phyloP scores from a whole-genome alignment of 2,113 vertebrate genomes.

The Fukomys damarensis region DNA sequence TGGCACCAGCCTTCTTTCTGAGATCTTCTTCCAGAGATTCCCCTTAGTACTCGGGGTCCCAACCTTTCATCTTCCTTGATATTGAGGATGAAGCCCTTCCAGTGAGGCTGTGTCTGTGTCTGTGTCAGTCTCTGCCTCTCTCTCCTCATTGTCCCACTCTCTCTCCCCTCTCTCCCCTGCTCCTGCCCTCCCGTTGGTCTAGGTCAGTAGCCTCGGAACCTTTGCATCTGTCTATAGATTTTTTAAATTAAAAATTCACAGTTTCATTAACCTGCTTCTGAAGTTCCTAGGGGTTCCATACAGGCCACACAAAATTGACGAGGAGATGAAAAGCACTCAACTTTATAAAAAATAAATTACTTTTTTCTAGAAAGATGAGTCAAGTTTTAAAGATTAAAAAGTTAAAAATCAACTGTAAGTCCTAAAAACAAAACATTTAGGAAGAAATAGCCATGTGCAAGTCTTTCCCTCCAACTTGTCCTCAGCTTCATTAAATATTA shows the following conservation, averaged over 20 bases:
- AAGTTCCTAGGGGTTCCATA: neutral
- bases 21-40: neutral
- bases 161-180: neutral
- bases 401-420: neutral
- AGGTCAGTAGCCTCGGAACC: neutral
- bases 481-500: neutral
- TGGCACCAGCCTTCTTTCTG: neutral
- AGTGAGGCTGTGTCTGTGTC: neutral
- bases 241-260: neutral
- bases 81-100: neutral
- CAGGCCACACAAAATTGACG: neutral
- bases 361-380: neutral
- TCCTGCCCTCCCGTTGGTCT: neutral
- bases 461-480: neutral
- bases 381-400: neutral
- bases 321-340: neutral
- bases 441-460: neutral
- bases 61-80: neutral
- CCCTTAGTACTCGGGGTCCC: neutral
- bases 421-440: neutral
- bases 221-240: neutral
- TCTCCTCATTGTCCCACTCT: neutral
- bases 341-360: conserved; percentile 2
- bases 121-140: neutral
- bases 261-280: neutral